Conservation (phyloP, 2,888 invertebrate genomes). For the Drosophila kuntzei region DNA sequence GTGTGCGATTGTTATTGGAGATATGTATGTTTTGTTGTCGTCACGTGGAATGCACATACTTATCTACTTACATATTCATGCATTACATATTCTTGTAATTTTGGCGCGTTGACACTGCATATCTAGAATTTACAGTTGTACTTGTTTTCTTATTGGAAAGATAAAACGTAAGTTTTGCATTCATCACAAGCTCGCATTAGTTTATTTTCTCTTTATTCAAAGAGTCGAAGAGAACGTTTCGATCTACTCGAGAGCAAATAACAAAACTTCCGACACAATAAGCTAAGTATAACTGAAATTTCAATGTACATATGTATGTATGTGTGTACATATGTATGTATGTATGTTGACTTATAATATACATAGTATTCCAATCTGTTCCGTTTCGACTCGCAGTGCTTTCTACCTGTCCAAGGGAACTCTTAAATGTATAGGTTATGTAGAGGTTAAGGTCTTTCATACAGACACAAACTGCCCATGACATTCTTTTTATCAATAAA, state of each 20-base stretch:
- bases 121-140: constrained; percentile 12
- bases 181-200: background rate
- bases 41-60: constrained; percentile 47
- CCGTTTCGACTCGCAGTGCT: constrained; percentile 4
- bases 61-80: constrained; percentile 7
- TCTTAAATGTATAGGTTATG: constrained; percentile 3
- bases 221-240: constrained; percentile 2
- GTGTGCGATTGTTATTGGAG: constrained; percentile 42
- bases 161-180: constrained; percentile 1
- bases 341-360: background rate
- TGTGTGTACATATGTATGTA: background rate
- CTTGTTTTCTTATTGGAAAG: constrained; percentile 7
- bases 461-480: constrained; percentile 1
- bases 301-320: background rate
- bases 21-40: constrained; percentile 61
- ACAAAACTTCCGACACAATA: constrained; percentile 6
- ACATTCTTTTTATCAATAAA: background rate
- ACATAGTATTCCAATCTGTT: background rate
- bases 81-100: constrained; percentile 17
- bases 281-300: constrained; percentile 1
- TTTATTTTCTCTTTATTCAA: background rate
- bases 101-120: constrained; percentile 49
- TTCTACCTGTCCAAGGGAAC: constrained; percentile 6
- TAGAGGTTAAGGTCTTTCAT: constrained; percentile 10
- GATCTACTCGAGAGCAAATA: background rate